A percentile compares a stretch with the other conserved stretches of the same genome.
These are phyloP conservation scores for Turritopsis dohrnii DNA, from an alignment of 30 jellyfish, hydroid and myxozoan species.

Conservation along the genomic window DNA sequence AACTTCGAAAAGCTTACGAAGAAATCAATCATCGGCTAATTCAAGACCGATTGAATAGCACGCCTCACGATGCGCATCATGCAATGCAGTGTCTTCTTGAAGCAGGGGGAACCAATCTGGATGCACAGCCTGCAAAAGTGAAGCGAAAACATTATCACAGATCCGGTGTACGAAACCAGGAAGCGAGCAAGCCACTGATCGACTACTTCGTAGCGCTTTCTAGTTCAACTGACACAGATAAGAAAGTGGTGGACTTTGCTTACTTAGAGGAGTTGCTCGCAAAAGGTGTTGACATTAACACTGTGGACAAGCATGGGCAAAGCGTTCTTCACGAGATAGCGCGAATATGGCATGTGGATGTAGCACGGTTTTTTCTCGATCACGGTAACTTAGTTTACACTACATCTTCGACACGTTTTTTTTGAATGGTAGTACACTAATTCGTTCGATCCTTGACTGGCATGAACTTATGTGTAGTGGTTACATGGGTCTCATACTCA, in stretches of 20 bases:
- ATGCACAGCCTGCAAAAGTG: background rate
- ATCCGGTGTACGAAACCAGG: background rate
- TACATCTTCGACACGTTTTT: background rate
- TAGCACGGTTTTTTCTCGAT: constrained; percentile 62
- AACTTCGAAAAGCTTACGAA: constrained; percentile 9
- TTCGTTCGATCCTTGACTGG: background rate
- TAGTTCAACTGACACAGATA: constrained; percentile 7
- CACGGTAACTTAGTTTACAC: constrained; percentile 36
- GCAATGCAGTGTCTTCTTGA: constrained; percentile 9
- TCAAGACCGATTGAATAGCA: background rate
- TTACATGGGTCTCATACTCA: no score
- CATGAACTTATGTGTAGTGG: no score
- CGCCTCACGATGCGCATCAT: constrained; percentile 7
- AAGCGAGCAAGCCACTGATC: background rate
- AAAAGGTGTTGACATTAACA: constrained; percentile 65
- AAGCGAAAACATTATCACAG: background rate
- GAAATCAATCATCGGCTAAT: background rate
- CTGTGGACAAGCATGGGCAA: constrained; percentile 78
- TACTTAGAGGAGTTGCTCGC: constrained; percentile 52
- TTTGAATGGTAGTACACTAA: background rate
- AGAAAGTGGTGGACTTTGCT: constrained; percentile 63
- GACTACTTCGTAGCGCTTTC: constrained; percentile 20
- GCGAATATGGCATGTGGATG: constrained; percentile 94
- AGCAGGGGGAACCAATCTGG: background rate
- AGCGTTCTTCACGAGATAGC: constrained; percentile 87